phyloP scores from a whole-genome alignment of 2,113 vertebrate species.

The Callorhinus ursinus region DNA sequence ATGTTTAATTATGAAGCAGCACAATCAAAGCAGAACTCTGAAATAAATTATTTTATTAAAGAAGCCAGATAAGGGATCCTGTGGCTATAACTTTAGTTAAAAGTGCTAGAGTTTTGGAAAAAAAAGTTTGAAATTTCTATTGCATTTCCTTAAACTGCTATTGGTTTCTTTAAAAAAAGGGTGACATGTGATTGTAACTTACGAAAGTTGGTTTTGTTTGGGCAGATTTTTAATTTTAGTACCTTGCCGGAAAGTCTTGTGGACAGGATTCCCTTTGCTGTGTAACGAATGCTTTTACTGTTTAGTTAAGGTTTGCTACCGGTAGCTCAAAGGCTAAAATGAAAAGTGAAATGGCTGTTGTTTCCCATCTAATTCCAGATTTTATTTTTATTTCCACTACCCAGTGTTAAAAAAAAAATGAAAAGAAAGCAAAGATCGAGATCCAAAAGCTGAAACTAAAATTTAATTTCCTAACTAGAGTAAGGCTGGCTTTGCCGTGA shows the following conservation, averaged over 20 bases:
- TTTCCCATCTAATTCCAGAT: slow-evolving; percentile 48
- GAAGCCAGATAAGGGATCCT: slow-evolving; percentile 55
- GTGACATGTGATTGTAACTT: slow-evolving; percentile 21
- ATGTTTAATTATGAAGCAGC: slow-evolving; percentile 71
- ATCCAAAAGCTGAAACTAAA: slow-evolving; percentile 54
- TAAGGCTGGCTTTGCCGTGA: slow-evolving; percentile 29
- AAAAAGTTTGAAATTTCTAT: slow-evolving; percentile 42
- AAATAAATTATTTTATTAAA: slow-evolving; percentile 79
- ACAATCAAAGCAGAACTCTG: slow-evolving; percentile 77
- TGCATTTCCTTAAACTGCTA: slow-evolving; percentile 10
- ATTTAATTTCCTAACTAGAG: slow-evolving; percentile 68
- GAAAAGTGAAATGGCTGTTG: slow-evolving; percentile 64
- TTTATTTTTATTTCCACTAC: slow-evolving; percentile 70
- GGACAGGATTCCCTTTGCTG: slow-evolving; percentile 39
- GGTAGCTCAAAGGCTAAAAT: slow-evolving; percentile 22
- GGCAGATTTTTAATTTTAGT: slow-evolving; percentile 60
- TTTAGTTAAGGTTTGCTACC: slow-evolving; percentile 39
- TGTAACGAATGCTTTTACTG: slow-evolving; percentile 45
- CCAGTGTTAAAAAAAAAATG: slow-evolving; percentile 56
- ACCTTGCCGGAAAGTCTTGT: slow-evolving; percentile 26
- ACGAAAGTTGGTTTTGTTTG: slow-evolving; percentile 41
- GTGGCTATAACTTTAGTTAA: slow-evolving; percentile 75
- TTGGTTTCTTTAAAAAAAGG: slow-evolving; percentile 21
- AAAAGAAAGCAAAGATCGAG: slow-evolving; percentile 50
- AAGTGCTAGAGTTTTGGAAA: slow-evolving; percentile 54